phyloP scores from a whole-genome alignment of 1,140 invertebrate species.

The Euborellia annulipes region DNA sequence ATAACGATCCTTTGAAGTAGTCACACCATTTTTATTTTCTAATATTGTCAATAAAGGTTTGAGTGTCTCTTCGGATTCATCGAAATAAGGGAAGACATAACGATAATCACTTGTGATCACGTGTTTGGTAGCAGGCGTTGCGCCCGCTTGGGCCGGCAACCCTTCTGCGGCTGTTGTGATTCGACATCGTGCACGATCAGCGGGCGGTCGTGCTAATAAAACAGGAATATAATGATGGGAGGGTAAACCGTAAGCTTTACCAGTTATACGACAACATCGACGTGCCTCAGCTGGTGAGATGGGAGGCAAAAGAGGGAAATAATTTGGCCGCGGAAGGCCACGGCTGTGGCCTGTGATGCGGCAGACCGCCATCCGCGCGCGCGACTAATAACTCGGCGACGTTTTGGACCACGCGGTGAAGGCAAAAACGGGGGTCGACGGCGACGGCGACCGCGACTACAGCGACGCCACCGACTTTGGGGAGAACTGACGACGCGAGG shows the following conservation, averaged over 20 bases:
- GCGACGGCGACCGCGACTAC: too few relatives aligned
- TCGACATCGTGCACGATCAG: constrained; percentile 38
- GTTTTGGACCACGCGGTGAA: too few relatives aligned
- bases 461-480: too few relatives aligned
- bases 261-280: constrained; percentile 62
- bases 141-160: too few relatives aligned
- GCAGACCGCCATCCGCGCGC: constrained; percentile 51
- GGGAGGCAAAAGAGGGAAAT: constrained; percentile 63
- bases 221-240: constrained; percentile 68
- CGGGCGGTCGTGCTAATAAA: constrained; percentile 36
- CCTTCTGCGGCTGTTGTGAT: constrained; percentile 43
- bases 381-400: not conserved
- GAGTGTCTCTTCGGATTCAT: constrained; percentile 44
- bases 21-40: constrained; percentile 31
- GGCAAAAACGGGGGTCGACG: too few relatives aligned
- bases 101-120: constrained; percentile 49
- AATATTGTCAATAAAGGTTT: constrained; percentile 41
- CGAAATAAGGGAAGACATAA: constrained; percentile 54
- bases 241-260: constrained; percentile 57
- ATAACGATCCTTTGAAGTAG: constrained; percentile 29
- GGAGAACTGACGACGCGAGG: too few relatives aligned
- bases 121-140: too few relatives aligned
- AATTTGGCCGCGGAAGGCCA: constrained; percentile 64
- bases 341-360: constrained; percentile 65
- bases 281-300: constrained; percentile 66